Evolutionary conservation across 2,113 vertebrate genomes (phyloP).

Genomic region (Cheilinus undulatus): DNA sequence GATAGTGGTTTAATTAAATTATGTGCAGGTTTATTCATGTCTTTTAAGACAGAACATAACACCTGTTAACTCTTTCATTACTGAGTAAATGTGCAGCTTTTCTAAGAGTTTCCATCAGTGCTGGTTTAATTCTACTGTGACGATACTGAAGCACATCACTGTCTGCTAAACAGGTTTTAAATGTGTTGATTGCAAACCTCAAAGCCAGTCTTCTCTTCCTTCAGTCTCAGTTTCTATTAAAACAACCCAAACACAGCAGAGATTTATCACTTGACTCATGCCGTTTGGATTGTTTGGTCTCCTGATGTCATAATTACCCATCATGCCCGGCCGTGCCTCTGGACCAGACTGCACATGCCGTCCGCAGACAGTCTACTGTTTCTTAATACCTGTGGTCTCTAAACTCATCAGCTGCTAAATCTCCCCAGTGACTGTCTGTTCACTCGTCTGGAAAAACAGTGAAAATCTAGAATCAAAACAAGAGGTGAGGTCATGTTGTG

Average conservation of each 20-base stretch:
- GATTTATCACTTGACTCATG: constrained; percentile 21
- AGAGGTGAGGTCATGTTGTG: constrained; percentile 26
- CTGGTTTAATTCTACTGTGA: too few relatives aligned
- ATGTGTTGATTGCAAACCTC: neutral
- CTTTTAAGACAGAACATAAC: too few relatives aligned
- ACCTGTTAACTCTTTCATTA: too few relatives aligned
- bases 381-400: constrained; percentile 27
- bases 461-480: constrained; percentile 25
- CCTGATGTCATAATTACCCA: constrained; percentile 31
- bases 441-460: constrained; percentile 25
- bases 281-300: constrained; percentile 21
- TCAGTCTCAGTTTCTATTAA: neutral
- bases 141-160: too few relatives aligned
- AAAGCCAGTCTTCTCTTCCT: neutral
- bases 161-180: neutral
- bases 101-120: neutral
- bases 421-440: constrained; percentile 19
- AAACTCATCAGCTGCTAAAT: constrained; percentile 9
- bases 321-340: constrained; percentile 36
- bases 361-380: constrained; percentile 34
- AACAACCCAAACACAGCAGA: neutral
- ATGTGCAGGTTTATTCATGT: too few relatives aligned
- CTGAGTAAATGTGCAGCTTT: neutral
- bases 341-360: constrained; percentile 35
- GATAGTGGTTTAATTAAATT: too few relatives aligned